Evolutionary conservation across 2,888 invertebrate genomes (phyloP), one percentile per base, ranked within the genome.

Genomic region (Diabrotica balteata): DNA sequence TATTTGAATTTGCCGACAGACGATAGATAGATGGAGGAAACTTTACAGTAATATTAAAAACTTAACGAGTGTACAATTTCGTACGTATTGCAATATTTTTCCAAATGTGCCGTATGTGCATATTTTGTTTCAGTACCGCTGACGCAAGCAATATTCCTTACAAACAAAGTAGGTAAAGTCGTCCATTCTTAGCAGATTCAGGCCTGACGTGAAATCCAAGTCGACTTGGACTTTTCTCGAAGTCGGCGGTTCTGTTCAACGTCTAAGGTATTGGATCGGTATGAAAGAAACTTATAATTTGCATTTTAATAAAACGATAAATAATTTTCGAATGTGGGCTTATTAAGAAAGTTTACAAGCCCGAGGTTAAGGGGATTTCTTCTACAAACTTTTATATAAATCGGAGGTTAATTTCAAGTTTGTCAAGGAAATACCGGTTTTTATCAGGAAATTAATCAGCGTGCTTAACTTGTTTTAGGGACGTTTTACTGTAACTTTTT

Each of bases 251-350:
- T 59, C 46, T 63, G 43, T 47, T 60, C 60, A 61, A 63, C 58
- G 59, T 57, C 67, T 64, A 61, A 68, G 60, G 61, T 59, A 63
- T 63, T 51, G 59, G 49, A 60, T 47, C 52, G 61, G 52, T 46
- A 62, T 57, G 51, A 60, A 55, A 59, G 55, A 45, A 64, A 53
- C 52, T 64, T 64, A 54, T 65, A 67, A 70, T 70, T 70, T 64
- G 63, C 63, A 69, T 69, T 70, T 61, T 67, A 70, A 67, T 70
- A 59, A 62, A 67, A 65, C 50, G 50, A 65, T 62, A 65, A 70
- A 70, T 67, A 64, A 70, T 59, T 64, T 59, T 55, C 44, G 45
- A 54, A 67, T 55, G 55, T 54, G 43, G n/a, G 59, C 55, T 63
- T 67, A 67, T 67, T 63, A 63, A 53, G 47, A 68, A 68, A 64